These are phyloP conservation scores for Drosophila serrata DNA, from an alignment of 1,140 invertebrate species.

Conservation along the genomic window DNA sequence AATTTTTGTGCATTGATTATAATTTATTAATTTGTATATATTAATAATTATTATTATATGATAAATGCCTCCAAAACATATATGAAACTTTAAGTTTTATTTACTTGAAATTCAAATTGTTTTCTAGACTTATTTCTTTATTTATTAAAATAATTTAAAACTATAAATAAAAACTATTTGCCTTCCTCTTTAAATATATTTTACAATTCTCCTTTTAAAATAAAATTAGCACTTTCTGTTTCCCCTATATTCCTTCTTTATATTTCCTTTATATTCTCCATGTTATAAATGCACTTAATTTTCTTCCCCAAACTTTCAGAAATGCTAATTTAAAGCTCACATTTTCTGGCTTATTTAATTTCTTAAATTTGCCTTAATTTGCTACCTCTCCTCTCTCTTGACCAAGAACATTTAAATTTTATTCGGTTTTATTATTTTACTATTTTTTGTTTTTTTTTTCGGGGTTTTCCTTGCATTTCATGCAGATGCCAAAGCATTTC, in stretches of 20 bases:
- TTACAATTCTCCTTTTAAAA: too few species aligned
- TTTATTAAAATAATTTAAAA: too few species aligned
- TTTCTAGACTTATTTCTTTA: too few species aligned
- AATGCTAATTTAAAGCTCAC: neutral
- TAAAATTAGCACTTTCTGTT: neutral
- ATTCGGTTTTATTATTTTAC: constrained; percentile 14
- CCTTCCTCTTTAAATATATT: too few species aligned
- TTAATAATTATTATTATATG: neutral
- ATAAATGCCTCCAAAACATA: neutral
- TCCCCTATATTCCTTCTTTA: neutral
- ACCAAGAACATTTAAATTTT: constrained; percentile 38
- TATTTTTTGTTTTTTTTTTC: neutral
- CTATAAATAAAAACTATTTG: too few species aligned
- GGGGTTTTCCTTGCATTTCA: constrained; percentile 12
- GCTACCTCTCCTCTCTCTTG: neutral
- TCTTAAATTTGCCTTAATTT: constrained; percentile 5
- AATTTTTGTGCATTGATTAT: too few species aligned
- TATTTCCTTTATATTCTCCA: neutral
- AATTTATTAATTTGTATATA: too few species aligned
- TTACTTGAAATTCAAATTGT: neutral
- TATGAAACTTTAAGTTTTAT: too few species aligned
- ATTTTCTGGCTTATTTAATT: constrained; percentile 20
- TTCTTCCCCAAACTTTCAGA: neutral
- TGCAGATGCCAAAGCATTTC: constrained; percentile 48
- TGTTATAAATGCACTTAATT: neutral